Conservation (phyloP, 2,113 vertebrate genomes). For the Tragelaphus scriptus region DNA sequence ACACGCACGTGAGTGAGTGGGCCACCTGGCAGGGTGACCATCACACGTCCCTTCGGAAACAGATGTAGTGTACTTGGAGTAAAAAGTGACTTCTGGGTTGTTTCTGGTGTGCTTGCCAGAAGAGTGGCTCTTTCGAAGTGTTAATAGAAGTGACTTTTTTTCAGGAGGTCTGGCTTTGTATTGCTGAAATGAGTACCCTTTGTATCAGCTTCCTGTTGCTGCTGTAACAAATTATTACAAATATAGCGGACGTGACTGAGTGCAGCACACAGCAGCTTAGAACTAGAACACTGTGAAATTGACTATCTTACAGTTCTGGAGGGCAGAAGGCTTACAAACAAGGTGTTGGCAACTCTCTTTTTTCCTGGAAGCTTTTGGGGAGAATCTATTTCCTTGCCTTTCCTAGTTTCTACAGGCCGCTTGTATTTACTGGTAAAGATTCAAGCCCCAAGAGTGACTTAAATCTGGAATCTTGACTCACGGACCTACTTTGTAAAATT, state of each 20-base stretch:
- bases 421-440: too few species aligned
- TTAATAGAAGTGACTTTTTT: background rate
- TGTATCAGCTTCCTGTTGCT: background rate
- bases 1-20: slow-evolving; percentile 92
- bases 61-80: background rate
- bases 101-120: background rate
- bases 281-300: background rate
- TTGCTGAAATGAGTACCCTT: background rate
- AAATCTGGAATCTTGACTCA: background rate
- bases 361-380: background rate
- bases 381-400: background rate
- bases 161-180: background rate
- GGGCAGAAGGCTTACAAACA: background rate
- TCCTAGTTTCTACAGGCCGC: background rate
- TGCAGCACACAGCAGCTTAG: background rate
- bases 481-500: background rate
- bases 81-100: background rate
- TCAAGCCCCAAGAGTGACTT: background rate
- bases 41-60: background rate
- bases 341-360: background rate
- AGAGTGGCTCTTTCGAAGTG: background rate
- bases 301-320: background rate
- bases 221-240: background rate
- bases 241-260: fast-evolving
- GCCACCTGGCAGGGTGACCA: fast-evolving